Percentiles rank a stretch among this genome's conserved stretches.
Conservation (phyloP, 1,140 invertebrate species). For the Drosophila neocordata region DNA sequence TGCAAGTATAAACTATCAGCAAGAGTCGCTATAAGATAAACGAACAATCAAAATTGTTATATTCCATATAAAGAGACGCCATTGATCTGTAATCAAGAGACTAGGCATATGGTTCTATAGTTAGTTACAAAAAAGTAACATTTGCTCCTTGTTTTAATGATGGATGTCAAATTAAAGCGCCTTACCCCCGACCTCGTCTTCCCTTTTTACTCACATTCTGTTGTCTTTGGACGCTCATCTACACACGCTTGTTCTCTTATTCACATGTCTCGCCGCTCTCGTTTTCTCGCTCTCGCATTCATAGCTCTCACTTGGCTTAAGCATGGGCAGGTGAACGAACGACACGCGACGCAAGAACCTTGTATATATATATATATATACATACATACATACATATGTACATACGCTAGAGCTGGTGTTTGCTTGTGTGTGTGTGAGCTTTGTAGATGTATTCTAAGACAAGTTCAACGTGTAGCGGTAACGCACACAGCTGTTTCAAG, state of each 20-base stretch:
- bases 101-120: no score
- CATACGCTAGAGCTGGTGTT: not conserved
- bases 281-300: conserved; percentile 3
- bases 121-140: no score
- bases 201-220: not conserved
- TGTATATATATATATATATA: conserved; percentile 7
- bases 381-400: no score
- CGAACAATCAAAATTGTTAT: no score
- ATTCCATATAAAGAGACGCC: no score
- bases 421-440: not conserved
- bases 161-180: not conserved
- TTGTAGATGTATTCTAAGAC: conserved; percentile 49
- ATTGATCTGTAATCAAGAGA: no score
- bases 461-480: conserved; percentile 16
- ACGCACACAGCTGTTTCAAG: conserved; percentile 48
- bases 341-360: conserved; percentile 53
- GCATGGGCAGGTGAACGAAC: conserved; percentile 48
- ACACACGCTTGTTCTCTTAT: conserved; percentile 8
- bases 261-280: conserved; percentile 12
- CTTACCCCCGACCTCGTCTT: no score
- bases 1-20: no score
- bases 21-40: no score
- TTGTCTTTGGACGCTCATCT: conserved; percentile 9
- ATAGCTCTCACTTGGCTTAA: conserved; percentile 15
- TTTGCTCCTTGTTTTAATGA: no score